phyloP scores from a whole-genome alignment of 2,888 invertebrate species.

The Muscina levida region DNA sequence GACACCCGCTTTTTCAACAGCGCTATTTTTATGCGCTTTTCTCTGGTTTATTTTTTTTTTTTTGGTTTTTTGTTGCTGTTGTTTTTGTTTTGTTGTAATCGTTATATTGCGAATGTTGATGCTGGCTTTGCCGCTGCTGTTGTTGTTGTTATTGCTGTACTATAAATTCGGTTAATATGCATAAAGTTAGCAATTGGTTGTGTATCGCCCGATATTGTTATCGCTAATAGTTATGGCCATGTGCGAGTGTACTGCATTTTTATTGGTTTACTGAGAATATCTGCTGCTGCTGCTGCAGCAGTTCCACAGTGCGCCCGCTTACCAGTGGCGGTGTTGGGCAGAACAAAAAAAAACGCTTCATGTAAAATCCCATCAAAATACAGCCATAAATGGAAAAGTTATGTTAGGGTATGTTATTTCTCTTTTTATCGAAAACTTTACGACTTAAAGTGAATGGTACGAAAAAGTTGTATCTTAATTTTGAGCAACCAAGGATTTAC shows the following conservation, averaged over 20 bases:
- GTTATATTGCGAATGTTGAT: slow-evolving; percentile 21
- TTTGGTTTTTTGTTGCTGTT: background rate
- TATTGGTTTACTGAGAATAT: slow-evolving; percentile 35
- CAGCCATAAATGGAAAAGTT: slow-evolving; percentile 48
- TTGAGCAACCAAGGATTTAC: background rate
- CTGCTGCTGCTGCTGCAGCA: slow-evolving; percentile 1
- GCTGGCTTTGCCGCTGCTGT: background rate
- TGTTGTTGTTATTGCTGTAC: slow-evolving; percentile 50
- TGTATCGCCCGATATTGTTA: slow-evolving; percentile 60
- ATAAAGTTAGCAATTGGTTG: slow-evolving; percentile 63
- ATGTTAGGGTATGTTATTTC: slow-evolving; percentile 35
- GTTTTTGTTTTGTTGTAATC: background rate
- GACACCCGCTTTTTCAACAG: slow-evolving; percentile 47
- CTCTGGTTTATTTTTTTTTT: too few species aligned
- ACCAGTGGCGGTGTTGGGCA: background rate
- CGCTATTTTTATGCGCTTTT: background rate
- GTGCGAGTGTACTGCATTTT: slow-evolving; percentile 43
- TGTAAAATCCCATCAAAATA: slow-evolving; percentile 38
- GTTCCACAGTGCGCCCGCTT: slow-evolving; percentile 5
- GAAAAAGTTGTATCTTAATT: slow-evolving; percentile 20
- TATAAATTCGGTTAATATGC: slow-evolving; percentile 63
- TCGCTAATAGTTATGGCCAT: slow-evolving; percentile 62
- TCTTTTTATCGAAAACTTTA: slow-evolving; percentile 38
- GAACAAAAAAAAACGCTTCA: slow-evolving; percentile 18
- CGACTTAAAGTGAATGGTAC: slow-evolving; percentile 21